These are phyloP conservation scores for Mastomys coucha DNA, from an alignment of 2,113 vertebrate genomes.

Conservation along the genomic window DNA sequence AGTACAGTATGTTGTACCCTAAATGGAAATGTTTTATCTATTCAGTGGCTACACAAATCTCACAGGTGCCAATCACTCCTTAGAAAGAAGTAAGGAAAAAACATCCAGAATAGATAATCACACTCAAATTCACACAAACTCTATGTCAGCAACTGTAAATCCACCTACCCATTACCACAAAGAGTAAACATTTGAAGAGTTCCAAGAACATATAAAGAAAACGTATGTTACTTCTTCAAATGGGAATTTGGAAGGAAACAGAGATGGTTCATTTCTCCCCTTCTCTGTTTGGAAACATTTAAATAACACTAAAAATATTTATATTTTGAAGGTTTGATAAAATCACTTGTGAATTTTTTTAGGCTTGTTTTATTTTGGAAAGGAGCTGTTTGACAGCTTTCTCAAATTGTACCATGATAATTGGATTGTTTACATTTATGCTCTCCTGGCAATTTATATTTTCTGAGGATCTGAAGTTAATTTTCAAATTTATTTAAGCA, in stretches of 20 bases:
- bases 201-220: neutral
- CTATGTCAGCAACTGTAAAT: neutral
- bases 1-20: neutral
- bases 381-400: conserved; percentile 74
- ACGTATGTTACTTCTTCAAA: conserved; percentile 21
- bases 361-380: conserved; percentile 70
- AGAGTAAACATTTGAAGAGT: neutral
- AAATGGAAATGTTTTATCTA: neutral
- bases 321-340: conserved; percentile 65
- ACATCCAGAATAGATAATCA: fast-evolving
- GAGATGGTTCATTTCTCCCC: neutral
- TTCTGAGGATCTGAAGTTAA: conserved; percentile 66
- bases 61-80: neutral
- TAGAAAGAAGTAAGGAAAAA: neutral
- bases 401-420: conserved; percentile 69
- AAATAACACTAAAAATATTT: conserved; percentile 75
- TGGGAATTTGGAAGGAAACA: neutral
- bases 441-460: conserved; percentile 70
- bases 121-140: neutral
- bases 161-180: neutral
- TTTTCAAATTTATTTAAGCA: conserved; percentile 71
- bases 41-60: neutral
- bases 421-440: conserved; percentile 75
- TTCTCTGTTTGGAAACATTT: conserved; percentile 75
- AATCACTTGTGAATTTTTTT: conserved; percentile 67